These are phyloP conservation scores for Metopolophium dirhodum DNA, from an alignment of 1,140 invertebrate genomes.

Conservation along the genomic window DNA sequence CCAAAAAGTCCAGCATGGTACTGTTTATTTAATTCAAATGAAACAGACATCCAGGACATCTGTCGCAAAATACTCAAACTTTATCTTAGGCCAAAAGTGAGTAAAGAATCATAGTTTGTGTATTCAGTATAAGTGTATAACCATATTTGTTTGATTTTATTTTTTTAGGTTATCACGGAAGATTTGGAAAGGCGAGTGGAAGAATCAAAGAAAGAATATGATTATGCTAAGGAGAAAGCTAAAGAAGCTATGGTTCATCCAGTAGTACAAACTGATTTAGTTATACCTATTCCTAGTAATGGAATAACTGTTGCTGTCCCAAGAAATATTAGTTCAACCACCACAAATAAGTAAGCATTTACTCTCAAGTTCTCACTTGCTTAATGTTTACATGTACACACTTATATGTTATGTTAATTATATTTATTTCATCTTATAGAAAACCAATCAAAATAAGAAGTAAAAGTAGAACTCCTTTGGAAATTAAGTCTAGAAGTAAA, in stretches of 20 bases:
- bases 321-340: slow-evolving; percentile 13
- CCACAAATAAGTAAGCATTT: slow-evolving; percentile 29
- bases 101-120: slow-evolving; percentile 59
- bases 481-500: slow-evolving; percentile 45
- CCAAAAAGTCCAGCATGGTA: slow-evolving; percentile 91
- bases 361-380: background rate
- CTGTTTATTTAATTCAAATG: slow-evolving; percentile 80
- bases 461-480: slow-evolving; percentile 45
- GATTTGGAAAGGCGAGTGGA: slow-evolving; percentile 53
- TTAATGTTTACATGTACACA: too few relatives aligned
- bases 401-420: background rate
- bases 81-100: slow-evolving; percentile 81
- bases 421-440: slow-evolving; percentile 14
- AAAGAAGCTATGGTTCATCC: background rate
- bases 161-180: slow-evolving; percentile 48
- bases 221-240: slow-evolving; percentile 53
- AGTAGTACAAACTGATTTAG: slow-evolving; percentile 5
- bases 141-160: slow-evolving; percentile 18
- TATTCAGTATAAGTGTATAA: slow-evolving; percentile 21
- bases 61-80: slow-evolving; percentile 82
- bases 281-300: background rate
- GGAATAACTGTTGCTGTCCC: background rate
- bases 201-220: slow-evolving; percentile 54
- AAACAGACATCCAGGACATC: slow-evolving; percentile 84
- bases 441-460: slow-evolving; percentile 47